These are phyloP conservation scores for Sphaerodactylus townsendi DNA, from an alignment of 2,113 vertebrate species.

Conservation along the genomic window DNA sequence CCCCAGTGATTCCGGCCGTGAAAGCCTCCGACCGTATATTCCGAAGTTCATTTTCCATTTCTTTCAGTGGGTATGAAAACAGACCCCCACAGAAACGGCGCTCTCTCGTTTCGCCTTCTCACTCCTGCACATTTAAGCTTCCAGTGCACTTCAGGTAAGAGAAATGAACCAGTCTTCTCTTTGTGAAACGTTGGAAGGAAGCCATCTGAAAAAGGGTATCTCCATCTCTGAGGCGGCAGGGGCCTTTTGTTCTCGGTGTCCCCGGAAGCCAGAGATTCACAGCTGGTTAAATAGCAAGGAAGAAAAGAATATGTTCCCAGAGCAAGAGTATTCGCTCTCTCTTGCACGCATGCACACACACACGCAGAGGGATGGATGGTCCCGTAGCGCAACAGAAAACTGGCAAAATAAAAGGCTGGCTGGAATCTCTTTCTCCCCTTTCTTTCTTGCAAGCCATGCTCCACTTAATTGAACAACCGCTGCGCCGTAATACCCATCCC, in stretches of 20 bases:
- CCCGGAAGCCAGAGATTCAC: not conserved
- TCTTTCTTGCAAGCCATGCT: conserved; percentile 48
- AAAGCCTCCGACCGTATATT: too few relatives aligned
- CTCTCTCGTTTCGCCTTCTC: not conserved
- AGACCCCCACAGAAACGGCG: not conserved
- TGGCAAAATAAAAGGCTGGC: conserved; percentile 33
- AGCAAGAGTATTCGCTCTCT: not conserved
- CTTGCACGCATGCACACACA: not conserved
- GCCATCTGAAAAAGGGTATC: not conserved
- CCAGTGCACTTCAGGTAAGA: not conserved
- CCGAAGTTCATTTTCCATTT: not conserved
- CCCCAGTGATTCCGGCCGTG: too few relatives aligned
- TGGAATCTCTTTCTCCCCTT: conserved; percentile 13
- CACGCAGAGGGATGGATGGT: not conserved
- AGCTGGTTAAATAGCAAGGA: not conserved
- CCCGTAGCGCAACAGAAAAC: conserved; percentile 36
- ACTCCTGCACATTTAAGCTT: not conserved
- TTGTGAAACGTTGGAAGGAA: not conserved
- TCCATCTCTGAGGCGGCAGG: not conserved
- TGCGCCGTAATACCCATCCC: conserved; percentile 60
- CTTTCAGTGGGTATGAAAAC: not conserved
- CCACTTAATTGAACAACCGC: conserved; percentile 70
- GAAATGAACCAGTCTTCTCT: not conserved
- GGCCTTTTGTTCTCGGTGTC: conserved; percentile 9
- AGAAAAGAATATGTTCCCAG: not conserved